Evolutionary conservation across 64 coral and sea anemone genomes (phyloP).

Genomic region (Montipora capricornis): DNA sequence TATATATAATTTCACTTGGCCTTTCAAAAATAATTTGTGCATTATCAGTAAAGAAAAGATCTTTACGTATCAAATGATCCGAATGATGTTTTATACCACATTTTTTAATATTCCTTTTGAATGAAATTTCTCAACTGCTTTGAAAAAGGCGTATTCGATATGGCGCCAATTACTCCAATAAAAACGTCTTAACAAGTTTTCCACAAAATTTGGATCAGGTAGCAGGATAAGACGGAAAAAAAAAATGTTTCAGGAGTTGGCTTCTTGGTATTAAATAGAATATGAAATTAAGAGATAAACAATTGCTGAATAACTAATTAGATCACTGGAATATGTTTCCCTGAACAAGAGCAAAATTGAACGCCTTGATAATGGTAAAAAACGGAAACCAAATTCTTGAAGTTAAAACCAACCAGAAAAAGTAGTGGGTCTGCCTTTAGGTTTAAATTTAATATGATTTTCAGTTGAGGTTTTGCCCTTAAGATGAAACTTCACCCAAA

Average conservation of each 20-base stretch:
- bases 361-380: neutral
- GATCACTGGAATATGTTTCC: neutral
- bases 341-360: neutral
- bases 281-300: conserved; percentile 21
- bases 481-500: neutral
- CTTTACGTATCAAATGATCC: neutral
- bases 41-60: neutral
- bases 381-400: neutral
- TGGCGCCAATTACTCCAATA: conserved; percentile 21
- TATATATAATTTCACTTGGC: too few relatives aligned
- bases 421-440: neutral
- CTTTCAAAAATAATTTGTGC: too few relatives aligned
- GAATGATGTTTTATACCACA: neutral
- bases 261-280: neutral
- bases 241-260: neutral
- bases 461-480: conserved; percentile 26
- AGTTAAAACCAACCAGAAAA: neutral
- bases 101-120: too few relatives aligned
- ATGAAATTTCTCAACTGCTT: neutral
- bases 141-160: neutral
- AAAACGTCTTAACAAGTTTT: conserved; percentile 13
- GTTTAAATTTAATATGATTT: conserved; percentile 29
- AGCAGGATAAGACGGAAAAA: neutral
- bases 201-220: neutral
- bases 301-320: conserved; percentile 13